Evolutionary conservation across 2,888 invertebrate species (phyloP), one percentile per base, ranked within the genome.

Genomic region (Pyrocoelia pectoralis): DNA sequence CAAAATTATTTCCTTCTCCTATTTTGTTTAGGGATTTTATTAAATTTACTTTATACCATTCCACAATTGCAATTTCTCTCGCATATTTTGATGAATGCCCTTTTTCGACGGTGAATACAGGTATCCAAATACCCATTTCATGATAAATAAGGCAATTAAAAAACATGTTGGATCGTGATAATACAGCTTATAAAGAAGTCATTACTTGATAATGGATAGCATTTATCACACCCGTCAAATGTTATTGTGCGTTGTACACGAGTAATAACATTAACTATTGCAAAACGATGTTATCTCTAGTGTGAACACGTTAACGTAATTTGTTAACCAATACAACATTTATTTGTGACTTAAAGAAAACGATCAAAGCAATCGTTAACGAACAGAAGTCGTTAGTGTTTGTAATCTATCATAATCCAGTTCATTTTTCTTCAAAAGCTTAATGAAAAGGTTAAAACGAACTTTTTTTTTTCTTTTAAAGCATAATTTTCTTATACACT

Each of bases 351-450:
- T 40, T 57, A 46, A 46, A 46, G 46, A 46, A 46, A 49, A 57
- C 49, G 50, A 57, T 57, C 50, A 57, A 57, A 57, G 50, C 40
- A 46, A 49, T 40, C 6, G 56, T 50, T 57, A 57, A 57, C 49
- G 49, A 60, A 60, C 60, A 60, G 60, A 49, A 60, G 60, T 48
- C 49, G 60, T 41, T 48, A 28, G 46, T 15, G 17, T 54, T 38
- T 54, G 53, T 38, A 48, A 60, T 60, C 54, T 49, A 60, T 60
- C 54, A 60, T 60, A 54, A 52, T 46, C 60, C 49, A 29, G 15
- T 40, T 48, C 40, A 48, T 40, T 49, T 40, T 57, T 19, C 19
- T 60, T 48, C 49, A 55, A 60, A 59, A 48, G 49, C 49, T 49
- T 54, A 33, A 33, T 40, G 48, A 38, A 46, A 50, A 28, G 29